Conservation (phyloP, 92 coral and sea anemone species). For the Palythoa caribaeorum region DNA sequence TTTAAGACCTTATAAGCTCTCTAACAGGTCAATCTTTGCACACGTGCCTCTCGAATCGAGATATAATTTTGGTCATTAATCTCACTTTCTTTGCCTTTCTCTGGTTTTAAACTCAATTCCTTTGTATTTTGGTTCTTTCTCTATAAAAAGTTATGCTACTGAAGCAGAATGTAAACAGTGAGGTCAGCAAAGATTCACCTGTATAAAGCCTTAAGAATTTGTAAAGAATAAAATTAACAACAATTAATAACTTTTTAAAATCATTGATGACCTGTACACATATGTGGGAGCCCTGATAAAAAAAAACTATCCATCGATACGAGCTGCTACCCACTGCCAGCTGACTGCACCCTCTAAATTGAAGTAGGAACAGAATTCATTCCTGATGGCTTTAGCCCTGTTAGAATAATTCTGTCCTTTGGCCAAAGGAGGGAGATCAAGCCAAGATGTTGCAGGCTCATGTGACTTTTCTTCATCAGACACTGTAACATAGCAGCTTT, state of each 20-base stretch:
- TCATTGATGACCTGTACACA: constrained; percentile 6
- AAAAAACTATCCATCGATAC: constrained; percentile 33
- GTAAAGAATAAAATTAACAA: neutral
- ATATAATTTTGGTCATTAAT: no score
- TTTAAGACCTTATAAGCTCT: neutral
- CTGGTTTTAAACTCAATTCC: no score
- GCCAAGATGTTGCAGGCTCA: constrained; percentile 44
- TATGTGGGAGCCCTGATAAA: constrained; percentile 19
- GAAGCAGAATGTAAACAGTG: no score
- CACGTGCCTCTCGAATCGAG: no score
- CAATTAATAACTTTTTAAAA: constrained; percentile 9
- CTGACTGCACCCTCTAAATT: constrained; percentile 53
- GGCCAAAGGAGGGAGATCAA: constrained; percentile 40
- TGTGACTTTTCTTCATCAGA: constrained; percentile 22
- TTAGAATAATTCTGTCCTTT: constrained; percentile 52
- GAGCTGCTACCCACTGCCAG: constrained; percentile 57
- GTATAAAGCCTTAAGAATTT: neutral
- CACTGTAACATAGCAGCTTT: constrained; percentile 15
- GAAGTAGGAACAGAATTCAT: constrained; percentile 50
- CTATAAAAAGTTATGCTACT: neutral
- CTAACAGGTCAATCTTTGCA: neutral
- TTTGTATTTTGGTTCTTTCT: neutral
- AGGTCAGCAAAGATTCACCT: neutral
- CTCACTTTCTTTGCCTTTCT: no score
- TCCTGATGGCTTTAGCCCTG: constrained; percentile 41